Evolutionary conservation across 2,888 invertebrate genomes (phyloP).

Genomic region (Serripes groenlandicus): DNA sequence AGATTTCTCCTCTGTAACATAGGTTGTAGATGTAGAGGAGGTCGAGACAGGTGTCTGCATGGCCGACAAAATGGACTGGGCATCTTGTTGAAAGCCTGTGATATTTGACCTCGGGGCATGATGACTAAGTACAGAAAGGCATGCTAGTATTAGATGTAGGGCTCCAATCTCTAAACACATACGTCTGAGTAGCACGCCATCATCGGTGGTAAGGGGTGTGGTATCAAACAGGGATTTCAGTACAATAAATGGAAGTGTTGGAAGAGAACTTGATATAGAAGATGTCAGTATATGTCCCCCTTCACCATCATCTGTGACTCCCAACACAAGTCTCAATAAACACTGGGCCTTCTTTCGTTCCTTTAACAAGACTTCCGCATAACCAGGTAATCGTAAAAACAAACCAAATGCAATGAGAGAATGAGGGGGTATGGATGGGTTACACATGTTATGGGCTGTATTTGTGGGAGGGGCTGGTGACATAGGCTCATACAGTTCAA

Average conservation of each 20-base stretch:
- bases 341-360: constrained; percentile 93
- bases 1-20: constrained; percentile 81
- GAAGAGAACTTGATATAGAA: constrained; percentile 90
- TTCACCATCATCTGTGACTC: constrained; percentile 96
- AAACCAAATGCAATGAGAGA: constrained; percentile 96
- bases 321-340: constrained; percentile 94
- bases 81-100: constrained; percentile 86
- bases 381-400: constrained; percentile 95
- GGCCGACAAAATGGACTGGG: constrained; percentile 81
- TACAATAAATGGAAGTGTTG: constrained; percentile 91
- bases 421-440: constrained; percentile 91
- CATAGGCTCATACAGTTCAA: constrained; percentile 80
- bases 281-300: constrained; percentile 92
- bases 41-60: constrained; percentile 80
- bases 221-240: constrained; percentile 91
- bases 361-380: constrained; percentile 95
- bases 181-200: constrained; percentile 91
- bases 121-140: constrained; percentile 94
- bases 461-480: constrained; percentile 75
- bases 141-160: constrained; percentile 94
- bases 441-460: constrained; percentile 55
- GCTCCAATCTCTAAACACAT: constrained; percentile 95
- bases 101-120: constrained; percentile 85
- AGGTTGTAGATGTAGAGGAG: constrained; percentile 67
- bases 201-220: constrained; percentile 91